Evolutionary conservation across 2,888 invertebrate species (phyloP).

Genomic region (Gastrophysa polygoni): DNA sequence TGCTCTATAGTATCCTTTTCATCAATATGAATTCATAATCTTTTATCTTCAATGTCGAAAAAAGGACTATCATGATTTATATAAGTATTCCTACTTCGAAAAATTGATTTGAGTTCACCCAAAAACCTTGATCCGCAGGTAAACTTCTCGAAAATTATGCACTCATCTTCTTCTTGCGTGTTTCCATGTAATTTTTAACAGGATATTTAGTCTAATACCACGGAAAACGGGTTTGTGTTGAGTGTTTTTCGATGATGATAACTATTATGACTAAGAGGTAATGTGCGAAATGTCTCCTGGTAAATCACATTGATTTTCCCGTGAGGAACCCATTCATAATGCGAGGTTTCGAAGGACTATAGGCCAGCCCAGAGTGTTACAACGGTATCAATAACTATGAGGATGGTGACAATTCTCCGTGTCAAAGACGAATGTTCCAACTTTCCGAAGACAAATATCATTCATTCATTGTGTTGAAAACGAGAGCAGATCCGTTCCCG

Average conservation of each 20-base stretch:
- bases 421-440: too few relatives aligned
- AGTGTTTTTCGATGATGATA: constrained; percentile 35
- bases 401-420: background rate
- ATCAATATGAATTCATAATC: too few relatives aligned
- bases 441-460: too few relatives aligned
- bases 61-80: too few relatives aligned
- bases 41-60: too few relatives aligned
- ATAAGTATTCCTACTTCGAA: too few relatives aligned
- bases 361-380: constrained; percentile 14
- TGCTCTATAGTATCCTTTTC: too few relatives aligned
- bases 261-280: constrained; percentile 38
- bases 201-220: background rate
- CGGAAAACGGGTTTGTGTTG: constrained; percentile 15
- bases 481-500: too few relatives aligned
- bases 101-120: too few relatives aligned
- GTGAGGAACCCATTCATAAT: background rate
- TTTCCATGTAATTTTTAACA: constrained; percentile 16
- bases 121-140: too few relatives aligned
- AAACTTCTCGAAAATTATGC: background rate
- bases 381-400: background rate
- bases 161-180: too few relatives aligned
- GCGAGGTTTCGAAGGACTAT: constrained; percentile 12
- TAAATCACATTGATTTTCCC: constrained; percentile 24
- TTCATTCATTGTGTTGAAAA: too few relatives aligned
- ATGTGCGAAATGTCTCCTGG: constrained; percentile 25